phyloP scores from a whole-genome alignment of 35 echinoderm and acorn worm species.

The Stichopus chloronotus region DNA sequence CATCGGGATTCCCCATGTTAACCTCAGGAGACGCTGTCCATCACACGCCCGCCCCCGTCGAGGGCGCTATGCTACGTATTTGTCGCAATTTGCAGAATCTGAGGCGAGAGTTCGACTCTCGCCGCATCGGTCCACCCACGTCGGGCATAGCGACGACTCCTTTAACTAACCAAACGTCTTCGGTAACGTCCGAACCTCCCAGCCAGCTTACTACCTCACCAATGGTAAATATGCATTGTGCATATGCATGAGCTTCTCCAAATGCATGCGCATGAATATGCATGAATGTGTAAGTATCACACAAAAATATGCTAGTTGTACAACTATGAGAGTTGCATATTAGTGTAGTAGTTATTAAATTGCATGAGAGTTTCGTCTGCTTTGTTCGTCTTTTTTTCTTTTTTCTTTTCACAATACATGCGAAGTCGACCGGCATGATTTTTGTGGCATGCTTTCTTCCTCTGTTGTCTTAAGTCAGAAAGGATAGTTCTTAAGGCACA shows the following conservation, averaged over 20 bases:
- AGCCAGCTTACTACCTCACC: constrained; percentile 53
- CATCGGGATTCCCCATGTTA: constrained; percentile 86
- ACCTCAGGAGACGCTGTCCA: constrained; percentile 73
- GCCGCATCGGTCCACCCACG: constrained; percentile 45
- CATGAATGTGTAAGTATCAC: constrained; percentile 42
- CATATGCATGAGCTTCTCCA: constrained; percentile 47
- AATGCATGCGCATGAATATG: constrained; percentile 47
- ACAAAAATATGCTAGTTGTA: no score
- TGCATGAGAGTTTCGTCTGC: no score
- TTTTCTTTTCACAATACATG: no score
- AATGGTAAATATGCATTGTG: constrained; percentile 63
- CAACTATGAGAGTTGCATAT: no score
- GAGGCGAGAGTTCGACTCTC: constrained; percentile 90
- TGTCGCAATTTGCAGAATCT: constrained; percentile 94
- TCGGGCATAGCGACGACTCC: constrained; percentile 23
- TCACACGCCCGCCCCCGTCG: constrained; percentile 88
- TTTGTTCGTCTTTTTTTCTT: no score
- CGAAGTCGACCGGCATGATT: no score
- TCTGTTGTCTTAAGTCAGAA: no score
- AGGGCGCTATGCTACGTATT: constrained; percentile 95
- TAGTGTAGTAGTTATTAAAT: no score
- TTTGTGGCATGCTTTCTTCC: no score
- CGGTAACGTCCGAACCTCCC: constrained; percentile 38
- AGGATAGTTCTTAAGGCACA: no score
- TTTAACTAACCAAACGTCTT: constrained; percentile 42